Conservation (phyloP, 2,888 invertebrate genomes). For the Eupithecia exiguata region DNA sequence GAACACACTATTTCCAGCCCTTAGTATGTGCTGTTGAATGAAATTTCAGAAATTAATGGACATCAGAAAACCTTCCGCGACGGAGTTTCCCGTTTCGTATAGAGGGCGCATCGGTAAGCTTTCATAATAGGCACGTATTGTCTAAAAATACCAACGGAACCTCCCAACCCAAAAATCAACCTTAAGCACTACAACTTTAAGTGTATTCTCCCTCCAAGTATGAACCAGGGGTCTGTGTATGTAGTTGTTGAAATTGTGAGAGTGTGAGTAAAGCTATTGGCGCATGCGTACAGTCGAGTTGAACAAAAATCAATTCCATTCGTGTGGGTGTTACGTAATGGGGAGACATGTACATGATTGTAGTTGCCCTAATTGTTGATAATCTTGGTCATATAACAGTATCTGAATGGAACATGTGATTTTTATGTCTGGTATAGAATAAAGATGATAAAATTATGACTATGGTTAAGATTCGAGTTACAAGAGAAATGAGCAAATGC, state of each 20-base stretch:
- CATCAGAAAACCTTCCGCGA: slow-evolving; percentile 74
- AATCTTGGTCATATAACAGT: slow-evolving; percentile 39
- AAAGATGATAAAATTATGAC: not conserved
- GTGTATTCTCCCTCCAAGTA: slow-evolving; percentile 44
- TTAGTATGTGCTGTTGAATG: slow-evolving; percentile 62
- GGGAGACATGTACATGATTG: slow-evolving; percentile 65
- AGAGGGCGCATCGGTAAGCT: slow-evolving; percentile 78
- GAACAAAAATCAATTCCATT: slow-evolving; percentile 80
- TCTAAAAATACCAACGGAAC: slow-evolving; percentile 76
- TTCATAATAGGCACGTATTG: slow-evolving; percentile 70
- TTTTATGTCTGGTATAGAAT: slow-evolving; percentile 1
- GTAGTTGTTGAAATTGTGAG: slow-evolving; percentile 51
- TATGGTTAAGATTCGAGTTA: not conserved
- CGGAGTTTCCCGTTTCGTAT: slow-evolving; percentile 76
- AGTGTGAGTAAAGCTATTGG: slow-evolving; percentile 65
- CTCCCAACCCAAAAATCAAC: slow-evolving; percentile 34
- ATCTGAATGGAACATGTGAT: slow-evolving; percentile 12
- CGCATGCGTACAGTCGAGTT: slow-evolving; percentile 71
- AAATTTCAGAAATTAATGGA: slow-evolving; percentile 68
- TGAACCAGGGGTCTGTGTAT: slow-evolving; percentile 50
- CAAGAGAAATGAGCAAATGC: not conserved
- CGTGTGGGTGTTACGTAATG: slow-evolving; percentile 81
- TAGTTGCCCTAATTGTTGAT: slow-evolving; percentile 67
- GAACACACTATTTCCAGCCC: slow-evolving; percentile 51
- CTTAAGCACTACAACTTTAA: slow-evolving; percentile 34